These are phyloP conservation scores for Pogoniulus pusillus DNA, from an alignment of 2,797 vertebrate species.

Conservation along the genomic window DNA sequence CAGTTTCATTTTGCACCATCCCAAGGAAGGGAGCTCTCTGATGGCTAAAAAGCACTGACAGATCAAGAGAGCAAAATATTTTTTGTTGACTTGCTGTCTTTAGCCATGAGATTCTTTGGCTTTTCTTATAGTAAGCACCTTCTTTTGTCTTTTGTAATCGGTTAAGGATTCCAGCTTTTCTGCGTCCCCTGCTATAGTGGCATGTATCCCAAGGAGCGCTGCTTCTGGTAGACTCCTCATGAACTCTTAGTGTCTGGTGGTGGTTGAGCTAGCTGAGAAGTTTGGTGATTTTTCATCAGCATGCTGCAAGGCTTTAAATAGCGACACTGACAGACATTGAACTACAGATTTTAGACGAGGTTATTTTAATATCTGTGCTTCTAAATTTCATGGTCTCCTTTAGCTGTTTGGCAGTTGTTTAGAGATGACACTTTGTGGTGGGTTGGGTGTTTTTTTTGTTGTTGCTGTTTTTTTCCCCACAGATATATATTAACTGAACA, in stretches of 20 bases:
- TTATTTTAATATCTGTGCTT: neutral
- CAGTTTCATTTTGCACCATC: neutral
- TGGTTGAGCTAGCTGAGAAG: neutral
- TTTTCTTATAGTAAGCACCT: neutral
- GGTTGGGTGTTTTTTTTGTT: neutral
- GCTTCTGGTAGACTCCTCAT: neutral
- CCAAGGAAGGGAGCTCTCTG: neutral
- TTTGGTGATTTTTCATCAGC: neutral
- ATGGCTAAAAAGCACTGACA: neutral
- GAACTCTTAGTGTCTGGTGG: neutral
- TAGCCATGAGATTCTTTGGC: neutral
- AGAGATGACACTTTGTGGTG: neutral
- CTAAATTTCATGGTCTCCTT: neutral
- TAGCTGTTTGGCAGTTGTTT: neutral
- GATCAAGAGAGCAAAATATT: neutral
- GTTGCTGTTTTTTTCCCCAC: neutral
- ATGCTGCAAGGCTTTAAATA: neutral
- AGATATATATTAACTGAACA: neutral
- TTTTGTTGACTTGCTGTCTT: neutral
- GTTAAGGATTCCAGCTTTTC: neutral
- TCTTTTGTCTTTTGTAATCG: neutral
- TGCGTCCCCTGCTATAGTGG: neutral
- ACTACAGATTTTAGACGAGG: neutral
- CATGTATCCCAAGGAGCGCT: fast-evolving
- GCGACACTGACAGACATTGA: neutral